Percentiles rank a stretch among this genome's conserved stretches.
Evolutionary conservation across 1,140 invertebrate species (phyloP).

Genomic region (Ceratosolen solmsi): DNA sequence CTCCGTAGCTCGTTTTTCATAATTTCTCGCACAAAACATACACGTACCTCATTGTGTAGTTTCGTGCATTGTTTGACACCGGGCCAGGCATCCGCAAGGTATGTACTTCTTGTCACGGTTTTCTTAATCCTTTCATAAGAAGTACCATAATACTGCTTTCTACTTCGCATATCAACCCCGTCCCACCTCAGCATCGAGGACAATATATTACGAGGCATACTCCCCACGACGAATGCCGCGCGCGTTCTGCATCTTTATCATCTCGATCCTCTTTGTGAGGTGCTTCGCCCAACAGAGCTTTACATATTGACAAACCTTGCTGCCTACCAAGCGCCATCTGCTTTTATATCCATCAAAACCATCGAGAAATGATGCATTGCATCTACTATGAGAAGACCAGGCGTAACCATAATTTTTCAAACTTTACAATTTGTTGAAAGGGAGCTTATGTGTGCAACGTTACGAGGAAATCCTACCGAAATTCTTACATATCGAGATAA

Average conservation of each 20-base stretch:
- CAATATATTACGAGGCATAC: slow-evolving; percentile 21
- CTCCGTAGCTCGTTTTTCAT: background rate
- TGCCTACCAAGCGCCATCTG: background rate
- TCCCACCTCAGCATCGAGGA: background rate
- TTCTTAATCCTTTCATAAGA: slow-evolving; percentile 46
- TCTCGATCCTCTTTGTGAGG: slow-evolving; percentile 5
- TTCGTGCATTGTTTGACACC: slow-evolving; percentile 15
- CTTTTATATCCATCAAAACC: background rate
- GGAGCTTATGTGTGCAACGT: too few relatives aligned
- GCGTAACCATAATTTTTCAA: background rate
- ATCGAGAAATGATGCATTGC: background rate
- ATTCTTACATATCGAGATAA: too few relatives aligned
- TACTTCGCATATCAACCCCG: background rate
- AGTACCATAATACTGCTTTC: background rate
- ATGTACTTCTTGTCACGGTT: slow-evolving; percentile 32
- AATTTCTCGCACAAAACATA: background rate
- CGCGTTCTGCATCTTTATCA: slow-evolving; percentile 30
- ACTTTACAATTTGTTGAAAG: slow-evolving; percentile 4
- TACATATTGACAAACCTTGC: slow-evolving; percentile 7
- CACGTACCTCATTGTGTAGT: slow-evolving; percentile 5
- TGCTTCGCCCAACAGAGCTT: background rate
- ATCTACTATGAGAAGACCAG: background rate
- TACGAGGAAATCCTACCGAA: too few relatives aligned
- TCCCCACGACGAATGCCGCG: background rate
- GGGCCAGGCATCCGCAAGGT: background rate